Evolutionary conservation across 2,113 vertebrate species (phyloP), one percentile per base, ranked within the genome.

Genomic region (Corynorhinus townsendii): DNA sequence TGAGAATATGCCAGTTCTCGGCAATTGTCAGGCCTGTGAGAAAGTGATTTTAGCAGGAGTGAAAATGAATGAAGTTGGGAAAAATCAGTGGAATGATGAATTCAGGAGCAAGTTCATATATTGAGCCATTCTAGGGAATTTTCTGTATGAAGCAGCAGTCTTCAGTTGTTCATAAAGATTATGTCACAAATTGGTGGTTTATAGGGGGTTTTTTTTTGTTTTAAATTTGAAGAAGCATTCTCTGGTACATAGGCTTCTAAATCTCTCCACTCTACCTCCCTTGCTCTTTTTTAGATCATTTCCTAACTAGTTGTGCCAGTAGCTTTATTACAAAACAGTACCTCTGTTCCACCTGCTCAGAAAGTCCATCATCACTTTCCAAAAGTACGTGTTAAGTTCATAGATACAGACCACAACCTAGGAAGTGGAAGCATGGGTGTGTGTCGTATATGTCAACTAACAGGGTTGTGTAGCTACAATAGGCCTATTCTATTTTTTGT

Each of bases 1-100:
- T 97, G 86, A 93, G 86, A 96, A 75, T 59, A 56, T 95, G 96
- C 81, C 94, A 96, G 89, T 93, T 95, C 91, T 94, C 96, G 80
- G 77, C 90, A 59, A 12, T 68, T 68, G 87, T 82, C 89, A 45
- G 96, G 73, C 33, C 35, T 91, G 17, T 90, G 95, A 90, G 86
- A 40, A 52, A 90, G 62, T 49, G 64, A 45, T 75, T 95, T 97
- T 64, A 77, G 20, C 59, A 0, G 83, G 95, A 97, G n/a, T 93
- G 59, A 64, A 84, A 86, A 64, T 89, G 73, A 91, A 89, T 97
- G 94, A 93, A 92, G 82, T 49, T 7, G 0, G 4, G 38, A 81
- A 30, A 30, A 90, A 30, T 59, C 11, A 19, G 68, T 17, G 66
- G 24, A 92, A 38, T 62, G 89, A 6, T 73, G 16, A 83, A 84